Conservation (phyloP, 2,888 invertebrate genomes). For the Pardosa pseudoannulata region DNA sequence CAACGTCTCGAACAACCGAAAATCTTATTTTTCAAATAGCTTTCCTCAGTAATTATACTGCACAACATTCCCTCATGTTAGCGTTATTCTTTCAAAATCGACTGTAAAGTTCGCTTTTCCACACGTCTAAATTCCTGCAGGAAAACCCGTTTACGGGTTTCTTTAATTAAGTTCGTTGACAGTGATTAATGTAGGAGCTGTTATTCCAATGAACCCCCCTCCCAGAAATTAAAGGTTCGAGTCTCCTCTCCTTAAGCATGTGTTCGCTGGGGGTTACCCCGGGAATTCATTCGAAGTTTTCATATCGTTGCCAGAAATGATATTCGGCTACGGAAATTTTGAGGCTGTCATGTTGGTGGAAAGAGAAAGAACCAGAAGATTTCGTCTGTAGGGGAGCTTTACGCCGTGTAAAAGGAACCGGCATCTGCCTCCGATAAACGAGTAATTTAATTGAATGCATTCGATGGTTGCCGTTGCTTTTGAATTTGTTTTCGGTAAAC, state of each 20-base stretch:
- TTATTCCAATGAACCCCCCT: constrained; percentile 3
- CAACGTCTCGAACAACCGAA: background rate
- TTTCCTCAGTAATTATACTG: background rate
- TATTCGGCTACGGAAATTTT: constrained; percentile 9
- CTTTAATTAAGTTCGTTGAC: constrained; percentile 17
- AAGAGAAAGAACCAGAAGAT: background rate
- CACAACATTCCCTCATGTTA: background rate
- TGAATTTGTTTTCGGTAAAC: too few relatives aligned
- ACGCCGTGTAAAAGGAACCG: background rate
- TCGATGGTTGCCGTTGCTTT: background rate
- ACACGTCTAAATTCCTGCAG: background rate
- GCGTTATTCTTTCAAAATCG: background rate
- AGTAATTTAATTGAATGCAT: constrained; percentile 1
- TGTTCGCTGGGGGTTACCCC: background rate
- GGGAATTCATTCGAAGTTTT: constrained; percentile 15
- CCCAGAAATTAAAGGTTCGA: background rate
- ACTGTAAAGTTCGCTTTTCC: constrained; percentile 12
- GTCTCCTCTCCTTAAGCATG: background rate
- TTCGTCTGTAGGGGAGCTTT: background rate
- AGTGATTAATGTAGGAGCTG: background rate
- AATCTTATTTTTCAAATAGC: constrained; percentile 8
- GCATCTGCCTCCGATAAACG: background rate
- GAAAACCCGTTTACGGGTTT: constrained; percentile 6
- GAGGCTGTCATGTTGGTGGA: background rate
- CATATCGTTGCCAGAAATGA: constrained; percentile 10